These are phyloP conservation scores for Platypus cylindrus DNA, from an alignment of 2,888 invertebrate genomes.

Conservation along the genomic window DNA sequence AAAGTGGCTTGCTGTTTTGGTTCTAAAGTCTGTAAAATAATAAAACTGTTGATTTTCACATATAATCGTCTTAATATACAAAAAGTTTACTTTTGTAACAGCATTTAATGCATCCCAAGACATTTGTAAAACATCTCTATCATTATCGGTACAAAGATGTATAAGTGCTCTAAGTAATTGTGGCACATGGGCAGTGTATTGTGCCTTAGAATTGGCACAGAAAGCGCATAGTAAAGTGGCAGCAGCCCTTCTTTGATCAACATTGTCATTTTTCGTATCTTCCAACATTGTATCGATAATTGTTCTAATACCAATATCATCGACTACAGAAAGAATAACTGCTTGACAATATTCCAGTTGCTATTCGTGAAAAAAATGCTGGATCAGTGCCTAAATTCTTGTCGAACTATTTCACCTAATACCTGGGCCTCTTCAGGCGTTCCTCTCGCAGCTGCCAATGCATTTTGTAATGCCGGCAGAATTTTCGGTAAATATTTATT, in stretches of 20 bases:
- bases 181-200: slow-evolving; percentile 77
- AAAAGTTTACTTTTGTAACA: slow-evolving; percentile 55
- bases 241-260: slow-evolving; percentile 63
- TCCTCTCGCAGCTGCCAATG: slow-evolving; percentile 58
- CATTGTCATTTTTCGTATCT: slow-evolving; percentile 51
- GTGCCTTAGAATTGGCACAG: slow-evolving; percentile 79
- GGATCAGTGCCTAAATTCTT: background rate
- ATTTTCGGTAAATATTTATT: slow-evolving; percentile 85
- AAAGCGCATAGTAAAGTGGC: slow-evolving; percentile 80
- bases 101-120: slow-evolving; percentile 87
- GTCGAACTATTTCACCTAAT: slow-evolving; percentile 5
- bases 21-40: slow-evolving; percentile 54
- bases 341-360: slow-evolving; percentile 87
- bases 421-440: slow-evolving; percentile 30
- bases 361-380: slow-evolving; percentile 26
- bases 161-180: slow-evolving; percentile 80
- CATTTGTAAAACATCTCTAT: slow-evolving; percentile 69
- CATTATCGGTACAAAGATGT: slow-evolving; percentile 68
- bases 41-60: too few relatives aligned
- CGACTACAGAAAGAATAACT: slow-evolving; percentile 81
- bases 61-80: background rate
- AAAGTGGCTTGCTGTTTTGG: slow-evolving; percentile 73
- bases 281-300: slow-evolving; percentile 79
- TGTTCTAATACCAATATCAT: slow-evolving; percentile 75
- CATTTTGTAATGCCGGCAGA: slow-evolving; percentile 75